Base-by-base conservation (phyloP, 2,797 vertebrate species). In the Urosaurus nigricauda region DNA sequence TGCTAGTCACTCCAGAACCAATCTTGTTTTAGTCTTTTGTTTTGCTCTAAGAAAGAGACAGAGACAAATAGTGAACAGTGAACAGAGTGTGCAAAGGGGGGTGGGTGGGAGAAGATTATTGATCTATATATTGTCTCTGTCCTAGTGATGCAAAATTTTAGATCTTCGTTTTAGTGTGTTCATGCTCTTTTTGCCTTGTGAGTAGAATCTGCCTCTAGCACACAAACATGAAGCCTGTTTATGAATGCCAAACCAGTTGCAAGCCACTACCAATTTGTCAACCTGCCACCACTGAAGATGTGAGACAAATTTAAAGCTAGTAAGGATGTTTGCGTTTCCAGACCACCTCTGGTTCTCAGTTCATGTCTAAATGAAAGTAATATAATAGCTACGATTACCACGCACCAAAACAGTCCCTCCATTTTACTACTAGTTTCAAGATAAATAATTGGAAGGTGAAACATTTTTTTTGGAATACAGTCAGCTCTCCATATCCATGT, bases 171-270 rank as follows among this genome's bases (percentile, higher is more conserved):
- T 21, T 65, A 13, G n/a, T 21, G 5, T 32, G 35, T 78, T 16
- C 47, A 58, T 53, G 29, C 2, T 5, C 43, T 21, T 51, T 60
- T 79, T 81, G 63, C 32, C 11, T 79, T 79, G 53, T 14, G 2
- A 14, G 37, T 71, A 82, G 5, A 29, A 35, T 47, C 29, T 70
- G 5, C 14, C 73, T 88, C 40, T 88, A 74, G 83, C 63, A 89
- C 68, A 91, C 71, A 11, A 89, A 56, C 1, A 79, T 6, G 26
- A 87, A 35, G 0, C 4, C 16, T 88, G 26, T 71, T 92, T 80
- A 71, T 35, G 14, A 47, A 11, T 75, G 89, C 77, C 43, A 32
- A 79, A 89, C 78, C 87, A 91, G 26, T 71, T 90, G 88, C 51
- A 88, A 40, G 85, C 83, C 84, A 86, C 81, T 87, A 29, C 81